Percentiles rank a stretch among this genome's conserved stretches.
Evolutionary conservation across 2,113 vertebrate species (phyloP).

Genomic region (Xiphophorus couchianus): DNA sequence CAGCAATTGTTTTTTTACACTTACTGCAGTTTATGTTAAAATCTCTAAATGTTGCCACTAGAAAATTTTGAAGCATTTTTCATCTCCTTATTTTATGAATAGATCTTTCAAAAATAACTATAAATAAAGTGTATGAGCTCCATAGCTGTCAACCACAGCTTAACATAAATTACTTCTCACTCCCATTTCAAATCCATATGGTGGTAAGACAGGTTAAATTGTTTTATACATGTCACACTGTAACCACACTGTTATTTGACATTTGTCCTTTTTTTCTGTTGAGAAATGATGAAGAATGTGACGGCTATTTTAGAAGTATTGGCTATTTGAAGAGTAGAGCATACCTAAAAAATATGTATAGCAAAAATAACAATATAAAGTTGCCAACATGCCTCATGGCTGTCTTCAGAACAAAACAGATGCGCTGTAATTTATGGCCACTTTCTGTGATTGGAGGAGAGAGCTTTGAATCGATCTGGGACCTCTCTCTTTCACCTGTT

Average conservation of each 20-base stretch:
- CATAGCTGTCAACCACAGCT: constrained; percentile 52
- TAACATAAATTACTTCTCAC: constrained; percentile 64
- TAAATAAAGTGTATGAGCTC: constrained; percentile 47
- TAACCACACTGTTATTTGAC: constrained; percentile 63
- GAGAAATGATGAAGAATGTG: constrained; percentile 67
- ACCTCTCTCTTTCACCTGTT: constrained; percentile 93
- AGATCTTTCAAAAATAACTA: constrained; percentile 32
- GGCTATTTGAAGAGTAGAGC: constrained; percentile 44
- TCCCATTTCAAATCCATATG: constrained; percentile 67
- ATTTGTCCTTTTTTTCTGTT: constrained; percentile 72
- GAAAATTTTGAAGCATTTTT: background rate
- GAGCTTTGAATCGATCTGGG: constrained; percentile 89
- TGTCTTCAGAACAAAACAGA: constrained; percentile 89
- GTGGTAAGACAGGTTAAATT: constrained; percentile 58
- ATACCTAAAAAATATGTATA: constrained; percentile 44
- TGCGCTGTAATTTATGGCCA: constrained; percentile 97
- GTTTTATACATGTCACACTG: constrained; percentile 66
- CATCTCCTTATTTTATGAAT: background rate
- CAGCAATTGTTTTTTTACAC: too few relatives aligned
- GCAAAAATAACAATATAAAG: constrained; percentile 61
- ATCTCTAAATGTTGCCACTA: too few relatives aligned
- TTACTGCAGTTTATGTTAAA: too few relatives aligned
- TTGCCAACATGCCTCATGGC: constrained; percentile 81
- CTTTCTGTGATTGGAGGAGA: constrained; percentile 97
- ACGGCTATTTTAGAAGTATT: constrained; percentile 44